Evolutionary conservation across 2,888 invertebrate species (phyloP).

Genomic region (Ligdia adustata): DNA sequence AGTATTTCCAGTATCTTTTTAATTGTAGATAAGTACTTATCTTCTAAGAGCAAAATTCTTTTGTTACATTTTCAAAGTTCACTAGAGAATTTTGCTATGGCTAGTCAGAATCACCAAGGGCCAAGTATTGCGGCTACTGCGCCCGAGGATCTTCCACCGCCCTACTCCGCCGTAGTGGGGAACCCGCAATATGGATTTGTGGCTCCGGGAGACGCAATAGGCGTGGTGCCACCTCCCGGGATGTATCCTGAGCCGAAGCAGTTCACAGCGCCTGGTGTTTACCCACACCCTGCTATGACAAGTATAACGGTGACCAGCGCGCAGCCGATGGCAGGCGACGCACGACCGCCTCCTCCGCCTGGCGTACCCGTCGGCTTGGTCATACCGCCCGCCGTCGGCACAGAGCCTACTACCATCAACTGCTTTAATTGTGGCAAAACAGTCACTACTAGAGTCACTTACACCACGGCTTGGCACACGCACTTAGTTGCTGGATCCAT

Average conservation of each 20-base stretch:
- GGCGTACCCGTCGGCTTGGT: constrained; percentile 65
- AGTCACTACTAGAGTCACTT: constrained; percentile 75
- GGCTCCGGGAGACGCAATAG: constrained; percentile 37
- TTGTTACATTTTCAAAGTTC: constrained; percentile 1
- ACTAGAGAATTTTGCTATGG: constrained; percentile 47
- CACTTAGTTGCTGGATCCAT: constrained; percentile 76
- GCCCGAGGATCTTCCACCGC: constrained; percentile 74
- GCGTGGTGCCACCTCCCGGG: constrained; percentile 33
- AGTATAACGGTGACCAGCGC: constrained; percentile 53
- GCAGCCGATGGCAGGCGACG: constrained; percentile 56
- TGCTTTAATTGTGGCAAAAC: constrained; percentile 76
- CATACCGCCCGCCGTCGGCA: constrained; percentile 69
- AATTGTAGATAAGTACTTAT: no score
- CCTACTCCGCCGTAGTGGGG: constrained; percentile 74
- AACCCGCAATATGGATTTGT: constrained; percentile 72
- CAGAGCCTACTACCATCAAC: constrained; percentile 72
- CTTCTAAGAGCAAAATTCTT: not conserved
- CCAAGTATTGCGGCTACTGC: constrained; percentile 53
- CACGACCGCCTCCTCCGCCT: constrained; percentile 49
- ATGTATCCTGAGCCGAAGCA: constrained; percentile 59
- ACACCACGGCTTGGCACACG: constrained; percentile 79
- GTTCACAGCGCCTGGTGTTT: constrained; percentile 71
- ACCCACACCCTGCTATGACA: constrained; percentile 75
- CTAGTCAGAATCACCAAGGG: constrained; percentile 53
- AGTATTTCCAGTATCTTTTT: not conserved